Evolutionary conservation across 2,113 vertebrate genomes (phyloP), one percentile per base, ranked within the genome.

Genomic region (Hippocampus zosterae): DNA sequence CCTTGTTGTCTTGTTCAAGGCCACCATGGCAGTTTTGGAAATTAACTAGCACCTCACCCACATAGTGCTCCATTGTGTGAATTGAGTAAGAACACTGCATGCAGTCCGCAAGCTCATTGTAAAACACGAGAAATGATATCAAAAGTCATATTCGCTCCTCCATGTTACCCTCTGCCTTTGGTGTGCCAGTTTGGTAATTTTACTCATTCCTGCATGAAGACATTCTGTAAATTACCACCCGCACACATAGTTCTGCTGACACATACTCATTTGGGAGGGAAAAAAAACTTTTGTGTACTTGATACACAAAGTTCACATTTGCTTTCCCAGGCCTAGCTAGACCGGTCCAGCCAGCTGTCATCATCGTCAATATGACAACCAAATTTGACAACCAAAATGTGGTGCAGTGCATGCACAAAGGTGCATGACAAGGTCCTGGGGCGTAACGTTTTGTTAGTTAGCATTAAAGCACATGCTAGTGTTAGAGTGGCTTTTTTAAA

Each of bases 271-370:
- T n/a, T 8, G 2, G 4, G 40, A 12, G 61, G 3, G 16, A 2
- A 25, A 73, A 74, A 72, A 76, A 69, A 73, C 44, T 44, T 72
- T 77, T 21, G 29, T 70, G 77, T 23, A 33, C 69, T 73, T 78
- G 61, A 66, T 68, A 65, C 56, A 66, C 62, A 75, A 57, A 72
- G 57, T 66, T 62, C 37, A 52, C 41, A 48, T 53, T 68, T 12
- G 16, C 57, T 57, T 57, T 12, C 41, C 23, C 41, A 63, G 9
- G 66, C 67, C 81, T 81, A 13, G 76, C 73, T 67, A 29, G 79
- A 84, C 90, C 77, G 50, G 91, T 87, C 73, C 9, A 27, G 67
- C 89, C 8, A 48, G 86, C 82, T 84, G 56, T 53, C 66, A 78
- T 84, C 77, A 62, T 67, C 78, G 59, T 53, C 33, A 63, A 89